These are phyloP conservation scores for Thelaira solivaga DNA, from an alignment of 2,888 invertebrate genomes.

Conservation along the genomic window DNA sequence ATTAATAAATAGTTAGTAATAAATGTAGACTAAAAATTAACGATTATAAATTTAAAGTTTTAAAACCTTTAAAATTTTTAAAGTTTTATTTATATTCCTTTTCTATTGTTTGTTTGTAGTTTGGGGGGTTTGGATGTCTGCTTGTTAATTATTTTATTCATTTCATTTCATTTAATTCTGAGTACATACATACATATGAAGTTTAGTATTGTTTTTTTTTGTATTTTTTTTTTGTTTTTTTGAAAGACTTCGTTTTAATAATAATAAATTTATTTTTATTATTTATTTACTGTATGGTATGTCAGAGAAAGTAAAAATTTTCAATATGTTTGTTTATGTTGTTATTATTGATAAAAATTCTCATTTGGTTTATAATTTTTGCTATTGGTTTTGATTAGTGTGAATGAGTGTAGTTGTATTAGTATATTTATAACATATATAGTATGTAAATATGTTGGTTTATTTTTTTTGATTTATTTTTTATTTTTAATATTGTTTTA, in stretches of 20 bases:
- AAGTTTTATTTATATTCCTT: slow-evolving; percentile 14
- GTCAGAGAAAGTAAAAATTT: slow-evolving; percentile 43
- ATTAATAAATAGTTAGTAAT: slow-evolving; percentile 32
- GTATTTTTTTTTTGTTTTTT: neutral
- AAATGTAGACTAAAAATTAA: slow-evolving; percentile 51
- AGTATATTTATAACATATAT: slow-evolving; percentile 38
- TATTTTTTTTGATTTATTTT: neutral
- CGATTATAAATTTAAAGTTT: slow-evolving; percentile 23
- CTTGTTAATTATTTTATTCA: neutral
- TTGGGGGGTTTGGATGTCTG: neutral
- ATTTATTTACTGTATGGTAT: slow-evolving; percentile 31
- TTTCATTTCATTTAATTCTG: slow-evolving; percentile 27
- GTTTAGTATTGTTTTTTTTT: slow-evolving; percentile 18
- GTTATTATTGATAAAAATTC: slow-evolving; percentile 37
- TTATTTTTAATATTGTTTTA: slow-evolving; percentile 45
- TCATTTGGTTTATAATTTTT: slow-evolving; percentile 50
- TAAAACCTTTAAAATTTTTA: slow-evolving; percentile 17
- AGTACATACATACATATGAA: slow-evolving; percentile 63
- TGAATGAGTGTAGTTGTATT: slow-evolving; percentile 38
- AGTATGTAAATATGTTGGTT: neutral
- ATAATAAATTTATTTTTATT: slow-evolving; percentile 7
- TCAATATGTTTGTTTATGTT: slow-evolving; percentile 60
- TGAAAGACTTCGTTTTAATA: slow-evolving; percentile 25
- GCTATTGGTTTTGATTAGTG: slow-evolving; percentile 45
- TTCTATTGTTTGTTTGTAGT: slow-evolving; percentile 46